Evolutionary conservation across 2,888 invertebrate genomes (phyloP).

Genomic region (Noctuana brunneofusca): DNA sequence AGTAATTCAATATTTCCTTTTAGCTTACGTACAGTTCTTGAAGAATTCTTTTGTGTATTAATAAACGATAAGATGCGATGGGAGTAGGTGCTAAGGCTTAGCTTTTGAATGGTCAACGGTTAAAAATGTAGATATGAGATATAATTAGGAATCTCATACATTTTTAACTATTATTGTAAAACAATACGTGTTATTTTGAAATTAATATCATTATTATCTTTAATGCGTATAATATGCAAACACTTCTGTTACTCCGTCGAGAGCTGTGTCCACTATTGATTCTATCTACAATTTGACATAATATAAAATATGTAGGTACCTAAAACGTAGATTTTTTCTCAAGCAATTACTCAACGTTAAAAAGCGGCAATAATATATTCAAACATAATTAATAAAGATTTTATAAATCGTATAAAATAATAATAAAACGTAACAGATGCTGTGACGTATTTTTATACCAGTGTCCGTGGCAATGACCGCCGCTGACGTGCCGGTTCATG

Average conservation of each 20-base stretch:
- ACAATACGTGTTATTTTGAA: no score
- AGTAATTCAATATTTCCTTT: slow-evolving; percentile 1
- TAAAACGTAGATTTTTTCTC: background rate
- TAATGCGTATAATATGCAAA: no score
- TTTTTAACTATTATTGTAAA: no score
- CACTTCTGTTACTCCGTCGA: no score
- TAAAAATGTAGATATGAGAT: no score
- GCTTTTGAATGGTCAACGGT: no score
- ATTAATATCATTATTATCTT: no score
- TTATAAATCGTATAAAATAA: slow-evolving; percentile 27
- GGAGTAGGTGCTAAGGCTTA: no score
- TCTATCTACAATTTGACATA: no score
- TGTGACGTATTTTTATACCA: slow-evolving; percentile 75
- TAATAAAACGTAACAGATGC: slow-evolving; percentile 46
- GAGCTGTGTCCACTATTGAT: no score
- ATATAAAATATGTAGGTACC: background rate
- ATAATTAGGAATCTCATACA: no score
- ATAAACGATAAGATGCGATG: background rate
- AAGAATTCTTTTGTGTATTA: background rate
- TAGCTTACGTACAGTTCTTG: background rate
- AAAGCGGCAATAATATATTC: slow-evolving; percentile 21
- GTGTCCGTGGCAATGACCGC: slow-evolving; percentile 79
- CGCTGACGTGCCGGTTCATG: slow-evolving; percentile 69
- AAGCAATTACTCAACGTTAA: slow-evolving; percentile 15
- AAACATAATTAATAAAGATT: slow-evolving; percentile 28